phyloP scores from a whole-genome alignment of 1,140 invertebrate species.

The Aphidius gifuensis region DNA sequence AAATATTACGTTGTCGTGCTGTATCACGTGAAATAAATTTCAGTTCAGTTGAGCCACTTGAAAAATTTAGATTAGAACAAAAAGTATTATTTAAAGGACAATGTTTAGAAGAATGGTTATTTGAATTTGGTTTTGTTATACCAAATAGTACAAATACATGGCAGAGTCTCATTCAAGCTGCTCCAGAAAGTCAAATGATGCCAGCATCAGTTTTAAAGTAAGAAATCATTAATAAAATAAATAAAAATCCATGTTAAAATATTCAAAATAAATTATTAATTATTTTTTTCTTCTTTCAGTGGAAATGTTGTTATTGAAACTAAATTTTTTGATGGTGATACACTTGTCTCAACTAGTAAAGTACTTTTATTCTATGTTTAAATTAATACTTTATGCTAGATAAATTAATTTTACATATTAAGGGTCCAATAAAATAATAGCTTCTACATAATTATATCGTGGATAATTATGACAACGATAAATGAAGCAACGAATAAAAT shows the following conservation, averaged over 20 bases:
- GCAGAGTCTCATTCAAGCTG: constrained; percentile 97
- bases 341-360: constrained; percentile 91
- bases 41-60: constrained; percentile 93
- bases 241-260: constrained; percentile 16
- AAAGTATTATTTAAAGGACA: constrained; percentile 80
- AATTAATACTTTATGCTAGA: not conserved
- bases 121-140: constrained; percentile 99
- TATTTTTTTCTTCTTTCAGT: constrained; percentile 64
- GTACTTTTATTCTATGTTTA: constrained; percentile 95
- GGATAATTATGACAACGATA: too few relatives aligned
- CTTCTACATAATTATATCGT: too few relatives aligned
- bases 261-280: constrained; percentile 5
- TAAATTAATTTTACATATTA: too few relatives aligned
- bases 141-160: constrained; percentile 99
- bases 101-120: constrained; percentile 95
- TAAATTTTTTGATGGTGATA: constrained; percentile 94
- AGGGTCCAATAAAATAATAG: too few relatives aligned
- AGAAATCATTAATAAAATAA: constrained; percentile 32
- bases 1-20: constrained; percentile 91
- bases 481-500: too few relatives aligned
- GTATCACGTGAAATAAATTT: constrained; percentile 98
- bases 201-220: constrained; percentile 95
- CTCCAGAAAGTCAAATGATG: constrained; percentile 99
- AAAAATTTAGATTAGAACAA: constrained; percentile 96
- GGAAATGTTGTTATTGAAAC: constrained; percentile 99